phyloP scores from a whole-genome alignment of 2,797 vertebrate species.

The Centroberyx gerrardi region DNA sequence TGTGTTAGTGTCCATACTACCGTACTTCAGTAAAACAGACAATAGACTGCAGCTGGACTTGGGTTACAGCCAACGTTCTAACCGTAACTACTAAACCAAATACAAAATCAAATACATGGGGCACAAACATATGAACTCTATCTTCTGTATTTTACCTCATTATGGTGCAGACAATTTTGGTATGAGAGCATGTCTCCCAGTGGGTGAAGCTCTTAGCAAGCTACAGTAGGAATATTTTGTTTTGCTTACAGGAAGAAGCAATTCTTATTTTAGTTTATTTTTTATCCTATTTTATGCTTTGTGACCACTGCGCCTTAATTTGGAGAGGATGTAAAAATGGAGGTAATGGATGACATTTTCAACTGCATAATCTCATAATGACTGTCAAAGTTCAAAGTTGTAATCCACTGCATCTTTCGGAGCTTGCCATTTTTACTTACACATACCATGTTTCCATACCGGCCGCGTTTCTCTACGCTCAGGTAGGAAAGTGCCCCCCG shows the following conservation, averaged over 20 bases:
- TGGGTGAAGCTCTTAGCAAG: too few species aligned
- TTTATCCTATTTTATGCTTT: not conserved
- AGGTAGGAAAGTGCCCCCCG: constrained; percentile 34
- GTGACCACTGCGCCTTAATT: not conserved
- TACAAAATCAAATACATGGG: not conserved
- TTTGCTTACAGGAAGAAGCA: not conserved
- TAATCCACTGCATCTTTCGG: constrained; percentile 1
- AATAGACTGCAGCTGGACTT: not conserved
- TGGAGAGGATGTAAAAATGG: not conserved
- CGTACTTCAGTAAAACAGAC: not conserved
- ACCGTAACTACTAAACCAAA: not conserved
- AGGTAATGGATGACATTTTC: not conserved
- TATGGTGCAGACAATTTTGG: not conserved
- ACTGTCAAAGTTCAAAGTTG: constrained; percentile 19
- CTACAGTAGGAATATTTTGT: not conserved
- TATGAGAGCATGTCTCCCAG: not conserved
- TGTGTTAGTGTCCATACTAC: not conserved
- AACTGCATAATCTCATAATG: not conserved
- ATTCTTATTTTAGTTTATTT: not conserved
- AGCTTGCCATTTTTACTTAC: constrained; percentile 7
- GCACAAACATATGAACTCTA: not conserved
- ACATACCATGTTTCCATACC: constrained; percentile 2
- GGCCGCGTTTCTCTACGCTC: constrained; percentile 33
- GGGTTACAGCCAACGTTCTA: not conserved
- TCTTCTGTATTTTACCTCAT: not conserved